Conservation (phyloP, 2,888 invertebrate species). For the Oscheius sp. region DNA sequence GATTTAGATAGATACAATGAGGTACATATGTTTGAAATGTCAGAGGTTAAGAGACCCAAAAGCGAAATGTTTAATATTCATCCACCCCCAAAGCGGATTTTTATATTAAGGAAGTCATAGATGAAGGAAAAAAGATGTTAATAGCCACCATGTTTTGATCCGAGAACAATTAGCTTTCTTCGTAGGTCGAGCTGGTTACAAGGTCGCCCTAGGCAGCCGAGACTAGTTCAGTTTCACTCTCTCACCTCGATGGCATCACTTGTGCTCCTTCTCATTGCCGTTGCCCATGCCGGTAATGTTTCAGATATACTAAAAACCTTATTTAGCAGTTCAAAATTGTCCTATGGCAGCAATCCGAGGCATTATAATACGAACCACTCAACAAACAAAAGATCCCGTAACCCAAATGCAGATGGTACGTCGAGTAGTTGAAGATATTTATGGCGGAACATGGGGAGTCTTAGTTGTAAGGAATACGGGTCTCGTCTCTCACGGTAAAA, state of each 20-base stretch:
- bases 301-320: neutral
- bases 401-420: constrained; percentile 67
- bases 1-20: too few relatives aligned
- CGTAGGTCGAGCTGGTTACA: constrained; percentile 19
- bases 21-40: too few relatives aligned
- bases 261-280: constrained; percentile 14
- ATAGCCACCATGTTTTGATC: constrained; percentile 13
- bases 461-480: constrained; percentile 62
- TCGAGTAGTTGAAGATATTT: constrained; percentile 67
- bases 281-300: constrained; percentile 11
- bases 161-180: constrained; percentile 26
- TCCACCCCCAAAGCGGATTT: too few relatives aligned
- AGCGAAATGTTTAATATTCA: too few relatives aligned
- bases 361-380: constrained; percentile 60
- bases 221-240: constrained; percentile 30
- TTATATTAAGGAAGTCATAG: too few relatives aligned
- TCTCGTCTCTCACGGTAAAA: constrained; percentile 59
- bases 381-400: constrained; percentile 52
- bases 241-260: constrained; percentile 22
- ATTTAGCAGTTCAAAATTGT: constrained; percentile 67
- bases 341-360: constrained; percentile 60
- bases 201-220: constrained; percentile 16
- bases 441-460: constrained; percentile 70
- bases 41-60: too few relatives aligned
- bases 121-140: too few relatives aligned